Conservation (phyloP, 2,113 vertebrate species). For the Platichthys flesus region DNA sequence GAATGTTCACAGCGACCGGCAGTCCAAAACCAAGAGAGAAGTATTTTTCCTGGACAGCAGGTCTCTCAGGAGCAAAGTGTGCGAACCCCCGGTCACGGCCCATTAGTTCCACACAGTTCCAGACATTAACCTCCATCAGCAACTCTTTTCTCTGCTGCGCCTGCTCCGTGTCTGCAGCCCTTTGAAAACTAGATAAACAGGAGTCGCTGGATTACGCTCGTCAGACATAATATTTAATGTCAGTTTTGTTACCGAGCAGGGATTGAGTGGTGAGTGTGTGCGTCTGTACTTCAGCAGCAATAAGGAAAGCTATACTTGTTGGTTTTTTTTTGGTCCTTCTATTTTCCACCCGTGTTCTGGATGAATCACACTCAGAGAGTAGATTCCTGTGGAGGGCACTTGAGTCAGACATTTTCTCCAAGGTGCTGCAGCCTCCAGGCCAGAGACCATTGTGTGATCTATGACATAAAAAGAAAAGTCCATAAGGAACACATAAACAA, state of each 20-base stretch:
- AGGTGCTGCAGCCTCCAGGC: conserved; percentile 21
- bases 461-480: conserved; percentile 4
- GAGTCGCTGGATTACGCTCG: conserved; percentile 33
- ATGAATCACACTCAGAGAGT: conserved; percentile 36
- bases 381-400: conserved; percentile 32
- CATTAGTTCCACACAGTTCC: conserved; percentile 42
- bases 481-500: conserved; percentile 6
- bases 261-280: neutral
- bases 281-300: neutral
- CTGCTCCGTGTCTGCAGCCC: conserved; percentile 3
- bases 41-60: conserved; percentile 6
- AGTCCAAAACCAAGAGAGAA: neutral
- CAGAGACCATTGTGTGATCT: conserved; percentile 5
- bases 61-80: conserved; percentile 16
- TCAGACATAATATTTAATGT: conserved; percentile 39
- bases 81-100: conserved; percentile 22
- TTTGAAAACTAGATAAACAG: conserved; percentile 32
- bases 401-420: conserved; percentile 1
- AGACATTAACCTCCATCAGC: conserved; percentile 55
- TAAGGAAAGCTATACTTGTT: too few species aligned
- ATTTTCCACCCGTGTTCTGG: neutral
- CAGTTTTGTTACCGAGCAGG: conserved; percentile 17
- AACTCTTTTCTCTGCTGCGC: neutral
- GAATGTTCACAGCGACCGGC: neutral
- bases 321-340: neutral